These are phyloP conservation scores for Cerastis leucographa DNA, from an alignment of 2,888 invertebrate genomes.

Conservation along the genomic window DNA sequence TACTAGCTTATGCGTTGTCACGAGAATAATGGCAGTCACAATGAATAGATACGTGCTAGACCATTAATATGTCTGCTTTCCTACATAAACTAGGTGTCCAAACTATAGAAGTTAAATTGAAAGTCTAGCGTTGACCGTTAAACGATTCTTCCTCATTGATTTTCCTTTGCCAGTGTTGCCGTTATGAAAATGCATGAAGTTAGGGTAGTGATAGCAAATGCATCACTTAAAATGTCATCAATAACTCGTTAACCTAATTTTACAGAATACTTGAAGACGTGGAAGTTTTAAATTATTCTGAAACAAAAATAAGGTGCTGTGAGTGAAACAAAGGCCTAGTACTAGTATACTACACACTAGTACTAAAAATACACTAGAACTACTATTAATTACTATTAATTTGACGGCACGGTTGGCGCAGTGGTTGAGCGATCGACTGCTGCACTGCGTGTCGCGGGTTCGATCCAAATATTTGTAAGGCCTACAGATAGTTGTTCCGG, in stretches of 20 bases:
- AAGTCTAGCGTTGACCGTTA: neutral
- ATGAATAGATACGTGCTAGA: conserved; percentile 64
- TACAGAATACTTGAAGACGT: conserved; percentile 2
- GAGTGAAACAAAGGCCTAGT: neutral
- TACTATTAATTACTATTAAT: too few species aligned
- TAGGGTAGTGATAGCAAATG: neutral
- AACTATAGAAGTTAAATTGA: conserved; percentile 8
- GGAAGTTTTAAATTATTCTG: conserved; percentile 4
- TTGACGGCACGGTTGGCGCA: too few species aligned
- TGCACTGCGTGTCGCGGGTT: too few species aligned
- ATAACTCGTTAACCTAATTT: conserved; percentile 43
- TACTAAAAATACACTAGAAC: too few species aligned
- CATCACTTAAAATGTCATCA: conserved; percentile 32
- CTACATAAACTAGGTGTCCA: neutral
- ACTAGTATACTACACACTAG: too few species aligned
- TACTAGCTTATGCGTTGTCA: conserved; percentile 53
- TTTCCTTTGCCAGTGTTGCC: neutral
- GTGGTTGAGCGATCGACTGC: too few species aligned
- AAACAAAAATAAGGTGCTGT: neutral
- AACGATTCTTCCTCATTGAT: conserved; percentile 4
- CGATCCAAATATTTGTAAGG: too few species aligned
- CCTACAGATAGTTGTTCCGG: too few species aligned
- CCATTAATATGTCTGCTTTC: conserved; percentile 64
- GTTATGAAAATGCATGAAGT: conserved; percentile 24
- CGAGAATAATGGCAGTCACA: conserved; percentile 42